These are phyloP conservation scores for Aphaenogaster rudis DNA, from an alignment of 1,140 invertebrate species.

Conservation along the genomic window DNA sequence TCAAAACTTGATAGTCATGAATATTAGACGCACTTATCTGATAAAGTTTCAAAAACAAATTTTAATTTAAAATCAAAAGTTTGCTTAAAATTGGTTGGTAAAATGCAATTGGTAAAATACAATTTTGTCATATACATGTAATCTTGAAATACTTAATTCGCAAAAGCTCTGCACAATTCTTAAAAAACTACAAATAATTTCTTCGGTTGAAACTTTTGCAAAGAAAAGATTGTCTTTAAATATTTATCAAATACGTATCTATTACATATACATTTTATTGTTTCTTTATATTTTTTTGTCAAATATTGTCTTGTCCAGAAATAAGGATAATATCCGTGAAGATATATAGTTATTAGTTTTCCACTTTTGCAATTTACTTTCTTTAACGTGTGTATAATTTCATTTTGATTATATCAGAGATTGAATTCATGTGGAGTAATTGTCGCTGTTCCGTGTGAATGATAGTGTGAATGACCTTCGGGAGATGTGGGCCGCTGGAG, in stretches of 20 bases:
- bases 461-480: slow-evolving; percentile 33
- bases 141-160: background rate
- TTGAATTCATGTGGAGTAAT: slow-evolving; percentile 9
- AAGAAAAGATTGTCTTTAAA: background rate
- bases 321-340: background rate
- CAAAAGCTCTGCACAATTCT: background rate
- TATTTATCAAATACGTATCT: background rate
- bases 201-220: background rate
- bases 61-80: background rate
- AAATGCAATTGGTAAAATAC: background rate
- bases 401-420: slow-evolving; percentile 4
- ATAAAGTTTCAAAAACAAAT: background rate
- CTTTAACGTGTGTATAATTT: background rate
- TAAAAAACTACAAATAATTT: background rate
- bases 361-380: background rate
- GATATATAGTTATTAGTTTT: background rate
- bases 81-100: background rate
- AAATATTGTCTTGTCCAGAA: background rate
- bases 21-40: background rate
- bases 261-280: background rate
- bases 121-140: background rate
- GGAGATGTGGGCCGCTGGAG: slow-evolving; percentile 24
- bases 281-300: background rate
- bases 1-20: background rate
- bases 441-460: background rate